phyloP scores from a whole-genome alignment of 2,113 vertebrate species.

The Rhombomys opimus region DNA sequence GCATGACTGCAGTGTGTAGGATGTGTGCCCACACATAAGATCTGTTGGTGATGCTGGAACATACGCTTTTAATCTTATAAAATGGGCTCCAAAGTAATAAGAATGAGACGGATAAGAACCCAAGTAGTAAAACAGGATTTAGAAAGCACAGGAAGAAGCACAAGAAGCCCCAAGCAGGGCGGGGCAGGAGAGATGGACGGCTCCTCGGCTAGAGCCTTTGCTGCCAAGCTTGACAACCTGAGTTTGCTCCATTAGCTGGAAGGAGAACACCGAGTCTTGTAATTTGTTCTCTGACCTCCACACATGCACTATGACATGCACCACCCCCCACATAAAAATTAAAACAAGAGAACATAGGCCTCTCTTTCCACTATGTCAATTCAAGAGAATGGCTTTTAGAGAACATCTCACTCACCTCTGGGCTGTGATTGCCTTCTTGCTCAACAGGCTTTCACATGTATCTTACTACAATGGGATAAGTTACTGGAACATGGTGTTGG shows the following conservation, averaged over 20 bases:
- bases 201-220: not conserved
- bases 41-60: not conserved
- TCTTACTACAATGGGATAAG: not conserved
- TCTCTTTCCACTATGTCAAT: not conserved
- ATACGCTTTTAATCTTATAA: slow-evolving; percentile 5
- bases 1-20: not conserved
- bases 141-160: not conserved
- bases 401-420: not conserved
- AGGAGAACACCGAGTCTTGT: not conserved
- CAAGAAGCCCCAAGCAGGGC: not conserved
- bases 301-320: not conserved
- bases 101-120: not conserved
- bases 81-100: not conserved
- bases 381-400: not conserved
- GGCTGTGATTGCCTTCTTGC: not conserved
- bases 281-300: not conserved
- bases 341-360: not conserved
- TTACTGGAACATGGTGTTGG: not conserved
- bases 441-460: not conserved
- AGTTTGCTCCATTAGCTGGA: not conserved
- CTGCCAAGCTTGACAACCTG: not conserved
- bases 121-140: not conserved
- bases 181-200: not conserved
- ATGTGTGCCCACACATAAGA: not conserved
- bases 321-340: not conserved